Base-by-base conservation (phyloP, 2,113 vertebrate genomes). In the Catharus minimus region DNA sequence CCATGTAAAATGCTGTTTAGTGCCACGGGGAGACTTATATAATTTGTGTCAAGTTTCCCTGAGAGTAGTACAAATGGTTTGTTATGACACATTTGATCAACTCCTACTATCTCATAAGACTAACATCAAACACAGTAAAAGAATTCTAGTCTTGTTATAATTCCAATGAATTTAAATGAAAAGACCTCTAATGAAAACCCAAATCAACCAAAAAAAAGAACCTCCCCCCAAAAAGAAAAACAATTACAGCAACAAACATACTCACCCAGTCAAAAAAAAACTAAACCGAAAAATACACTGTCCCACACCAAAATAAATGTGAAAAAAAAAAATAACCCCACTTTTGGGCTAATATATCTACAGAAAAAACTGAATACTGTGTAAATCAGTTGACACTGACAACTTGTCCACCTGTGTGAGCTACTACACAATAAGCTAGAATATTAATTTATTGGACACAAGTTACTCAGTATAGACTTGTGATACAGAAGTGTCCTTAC, bases 1-100 rank as follows among this genome's bases (percentile, higher is more conserved):
- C 93, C 96, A 95, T 95, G 91, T 61, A 93, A 96, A 97, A 95
- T 95, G 89, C 44, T 94, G 32, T 88, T 96, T 90, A 92, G 76
- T 93, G 94, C 95, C 92, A 92, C 92, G 92, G 95, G 92, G 88
- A 64, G 50, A 93, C 94, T 97, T 96, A 95, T 2, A 90, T 92
- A 96, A 95, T 95, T 92, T 81, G 88, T 53, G 38, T 39, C 95
- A 84, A 81, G 53, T 91, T 97, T 96, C 88, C 78, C 69, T 93
- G 69, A 96, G 83, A 92, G 62, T 86, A 49, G 17, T 93, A 86
- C 39, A 96, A 95, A 95, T 67, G 47, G 69, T 78, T 93, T 76
- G 53, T 79, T 95, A 75, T 46, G 43, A 91, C 95, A 95, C 5
- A 15, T 89, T 75, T 92, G 18, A 92, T 88, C 53, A 84, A 60